Evolutionary conservation across 2,888 invertebrate species (phyloP).

Genomic region (Agonopterix subpropinquella): DNA sequence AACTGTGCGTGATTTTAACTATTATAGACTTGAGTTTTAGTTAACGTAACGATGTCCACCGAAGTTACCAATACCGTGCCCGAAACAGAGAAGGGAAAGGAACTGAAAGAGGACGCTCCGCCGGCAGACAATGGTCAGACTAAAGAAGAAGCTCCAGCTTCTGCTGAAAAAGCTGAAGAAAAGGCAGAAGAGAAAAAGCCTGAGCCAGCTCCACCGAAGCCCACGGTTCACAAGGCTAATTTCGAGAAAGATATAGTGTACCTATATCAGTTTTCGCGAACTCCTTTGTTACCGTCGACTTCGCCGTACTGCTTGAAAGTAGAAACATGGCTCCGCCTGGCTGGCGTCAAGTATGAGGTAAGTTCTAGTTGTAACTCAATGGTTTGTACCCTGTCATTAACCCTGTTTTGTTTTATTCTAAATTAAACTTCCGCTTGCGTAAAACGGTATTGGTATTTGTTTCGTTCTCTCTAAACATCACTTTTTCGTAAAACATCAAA

Average conservation of each 20-base stretch:
- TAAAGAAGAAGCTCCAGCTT: constrained; percentile 56
- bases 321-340: constrained; percentile 95
- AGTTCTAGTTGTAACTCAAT: constrained; percentile 37
- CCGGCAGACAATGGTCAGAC: constrained; percentile 64
- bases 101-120: constrained; percentile 71
- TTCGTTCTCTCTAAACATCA: too few species aligned
- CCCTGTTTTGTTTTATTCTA: not conserved
- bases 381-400: not conserved
- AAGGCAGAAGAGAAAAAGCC: constrained; percentile 71
- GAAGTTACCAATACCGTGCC: constrained; percentile 84
- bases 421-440: not conserved
- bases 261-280: constrained; percentile 94
- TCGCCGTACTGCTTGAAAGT: constrained; percentile 97
- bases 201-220: constrained; percentile 83
- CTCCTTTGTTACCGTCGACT: constrained; percentile 90
- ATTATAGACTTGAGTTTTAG: constrained; percentile 18
- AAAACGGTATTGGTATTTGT: too few species aligned
- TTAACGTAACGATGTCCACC: constrained; percentile 78
- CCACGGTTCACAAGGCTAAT: constrained; percentile 89
- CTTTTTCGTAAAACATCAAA: too few species aligned
- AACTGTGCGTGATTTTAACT: constrained; percentile 25
- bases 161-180: constrained; percentile 68
- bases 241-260: constrained; percentile 95
- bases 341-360: constrained; percentile 96
- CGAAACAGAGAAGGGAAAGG: constrained; percentile 78